Base-by-base conservation (phyloP, 1,140 invertebrate genomes). In the Euborellia annulipes region DNA sequence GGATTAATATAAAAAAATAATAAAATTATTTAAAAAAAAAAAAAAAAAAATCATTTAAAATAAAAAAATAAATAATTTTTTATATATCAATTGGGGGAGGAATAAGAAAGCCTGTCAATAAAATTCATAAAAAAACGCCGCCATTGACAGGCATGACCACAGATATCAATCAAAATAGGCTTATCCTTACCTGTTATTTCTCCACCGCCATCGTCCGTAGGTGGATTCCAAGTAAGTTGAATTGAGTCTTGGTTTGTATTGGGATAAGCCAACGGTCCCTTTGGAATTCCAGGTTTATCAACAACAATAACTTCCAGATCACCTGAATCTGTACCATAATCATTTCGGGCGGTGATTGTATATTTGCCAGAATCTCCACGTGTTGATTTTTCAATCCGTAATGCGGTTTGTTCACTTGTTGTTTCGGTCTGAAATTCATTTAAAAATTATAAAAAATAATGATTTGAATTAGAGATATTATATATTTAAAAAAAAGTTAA, bases 341-440 rank as follows among this genome's bases (percentile, higher is more conserved):
- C 78, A 62, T 98, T 98, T 7, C 69, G 71, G 1, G 92, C 91
- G 6, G 75, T 82, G 36, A 98, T 77, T 8, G 79, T 88, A 59
- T 97, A 98, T 61, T 79, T 86, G 17, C 92, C 95, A 51, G 82
- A 83, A 61, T 98, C 94, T 40, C 83, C 78, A 44, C 93, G 73
- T 23, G 79, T 82, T 0, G 92, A 87, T 54, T 84, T 79, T 41
- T 95, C 88, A 48, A 98, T 82, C 41, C 80, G 71, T 9, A 98
- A 70, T 56, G 81, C 82, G 4, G 89, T 91, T 39, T 81, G 74
- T 51, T 89, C 87, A 46, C 82, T 80, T 54, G 79, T 83, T 8
- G 85, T 91, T 58, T 89, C 82, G 41, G 75, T 76, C 71, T 78
- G 48, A 34, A 60, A 60, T 13, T 32, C 40, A 49, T 20, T 8